A percentile compares a stretch with the other conserved stretches of the same genome.
phyloP scores from a whole-genome alignment of 2,113 vertebrate genomes.

The Hemichromis elongatus region DNA sequence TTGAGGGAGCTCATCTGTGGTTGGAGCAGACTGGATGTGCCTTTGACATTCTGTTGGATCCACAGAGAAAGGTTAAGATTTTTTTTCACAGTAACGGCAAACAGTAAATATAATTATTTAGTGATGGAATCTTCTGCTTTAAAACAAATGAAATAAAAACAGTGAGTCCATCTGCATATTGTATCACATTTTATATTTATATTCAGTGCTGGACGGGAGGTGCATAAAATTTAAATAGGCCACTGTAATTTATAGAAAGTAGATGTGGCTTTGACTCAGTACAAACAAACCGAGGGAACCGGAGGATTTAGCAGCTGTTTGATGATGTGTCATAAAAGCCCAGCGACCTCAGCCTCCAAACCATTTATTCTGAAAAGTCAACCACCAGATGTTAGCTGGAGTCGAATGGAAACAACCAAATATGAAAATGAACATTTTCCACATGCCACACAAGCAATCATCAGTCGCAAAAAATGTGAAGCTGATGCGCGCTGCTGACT shows the following conservation, averaged over 20 bases:
- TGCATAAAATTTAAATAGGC: neutral
- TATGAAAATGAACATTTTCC: conserved; percentile 2
- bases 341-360: neutral
- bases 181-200: neutral
- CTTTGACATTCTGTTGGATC: conserved; percentile 65
- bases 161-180: neutral
- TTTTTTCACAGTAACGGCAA: too few relatives aligned
- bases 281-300: neutral
- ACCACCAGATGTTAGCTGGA: conserved; percentile 18
- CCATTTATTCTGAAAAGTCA: neutral
- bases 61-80: conserved; percentile 48
- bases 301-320: conserved; percentile 17
- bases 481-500: neutral
- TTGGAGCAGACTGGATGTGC: conserved; percentile 61
- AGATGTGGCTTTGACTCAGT: neutral
- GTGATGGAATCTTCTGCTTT: neutral
- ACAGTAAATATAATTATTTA: neutral
- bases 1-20: conserved; percentile 65
- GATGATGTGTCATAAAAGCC: conserved; percentile 6
- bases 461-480: neutral
- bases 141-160: neutral
- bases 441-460: neutral
- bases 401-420: conserved; percentile 5
- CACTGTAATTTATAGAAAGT: neutral
- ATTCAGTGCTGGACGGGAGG: neutral